Percentiles rank a stretch among this genome's conserved stretches.
phyloP scores from a whole-genome alignment of 2,888 invertebrate species.

The Drosophila flavopinicola region DNA sequence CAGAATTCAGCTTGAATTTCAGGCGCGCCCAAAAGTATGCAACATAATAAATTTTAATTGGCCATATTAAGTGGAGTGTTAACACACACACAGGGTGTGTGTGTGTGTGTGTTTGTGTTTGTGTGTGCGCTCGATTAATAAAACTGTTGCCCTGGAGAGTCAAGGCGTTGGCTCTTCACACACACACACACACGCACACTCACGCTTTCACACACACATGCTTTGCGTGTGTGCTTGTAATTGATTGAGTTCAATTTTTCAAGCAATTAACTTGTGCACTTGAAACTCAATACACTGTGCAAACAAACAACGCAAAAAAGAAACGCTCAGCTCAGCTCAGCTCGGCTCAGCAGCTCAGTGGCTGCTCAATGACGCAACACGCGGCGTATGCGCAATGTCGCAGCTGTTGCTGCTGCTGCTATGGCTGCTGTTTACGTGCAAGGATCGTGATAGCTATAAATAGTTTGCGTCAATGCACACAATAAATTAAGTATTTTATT shows the following conservation, averaged over 20 bases:
- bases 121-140: constrained; percentile 3
- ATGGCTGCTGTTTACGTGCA: constrained; percentile 11
- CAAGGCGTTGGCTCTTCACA: constrained; percentile 1
- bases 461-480: constrained; percentile 4
- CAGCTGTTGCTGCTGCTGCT: constrained; percentile 9
- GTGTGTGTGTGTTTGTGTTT: constrained; percentile 3
- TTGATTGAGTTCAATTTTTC: constrained; percentile 79
- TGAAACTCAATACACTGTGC: constrained; percentile 64
- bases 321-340: constrained; percentile 17
- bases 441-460: constrained; percentile 20
- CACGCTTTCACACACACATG: neutral
- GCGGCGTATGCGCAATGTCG: constrained; percentile 43
- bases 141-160: constrained; percentile 16
- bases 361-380: constrained; percentile 20
- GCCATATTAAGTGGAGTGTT: constrained; percentile 53
- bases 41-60: constrained; percentile 55
- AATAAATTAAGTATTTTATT: neutral
- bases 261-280: constrained; percentile 74
- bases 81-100: constrained; percentile 17
- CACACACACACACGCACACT: constrained; percentile 1
- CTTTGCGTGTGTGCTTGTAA: constrained; percentile 39
- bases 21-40: constrained; percentile 16
- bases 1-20: neutral
- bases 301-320: constrained; percentile 51
- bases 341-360: neutral